Base-by-base conservation (phyloP, 1,140 invertebrate genomes). In the Megalopta genalis region DNA sequence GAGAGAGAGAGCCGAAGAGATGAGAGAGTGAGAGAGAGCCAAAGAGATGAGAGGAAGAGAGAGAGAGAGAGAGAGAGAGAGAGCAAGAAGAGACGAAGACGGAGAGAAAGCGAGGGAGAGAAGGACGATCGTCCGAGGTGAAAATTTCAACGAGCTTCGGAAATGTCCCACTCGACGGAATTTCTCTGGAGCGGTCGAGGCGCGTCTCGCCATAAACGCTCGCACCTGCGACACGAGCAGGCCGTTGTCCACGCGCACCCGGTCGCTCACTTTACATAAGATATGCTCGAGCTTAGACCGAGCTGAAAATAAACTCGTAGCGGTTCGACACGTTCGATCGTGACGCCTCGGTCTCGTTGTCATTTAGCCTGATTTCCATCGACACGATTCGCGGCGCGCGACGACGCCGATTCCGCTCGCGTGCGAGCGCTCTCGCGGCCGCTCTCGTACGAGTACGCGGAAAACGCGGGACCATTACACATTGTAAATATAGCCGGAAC, bases 221-320 rank as follows among this genome's bases (percentile, higher is more conserved):
- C 70, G 68, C 85, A 85, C 80, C 80, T 86, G 86, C 77, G 80
- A 42, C 59, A 32, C 62, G 49, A 84, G 76, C 80, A 76, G 81
- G 65, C 78, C 80, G 68, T 79, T 81, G 85, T 86, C 68, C 65
- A 78, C 86, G 80, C 82, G 80, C 80, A 84, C 77, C 79, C 82
- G 85, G 77, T 83, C 10, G 32, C 32, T 12, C 76, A 79, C 82
- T 86, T 86, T 87, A 86, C 82, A 86, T 86, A 86, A 86, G 85
- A 82, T 85, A 86, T 86, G 79, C 82, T 74, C 82, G 77, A 78
- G 76, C 83, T 82, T 86, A 87, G 82, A 71, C 64, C 60, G 66
- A 70, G 77, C 82, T 86, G 63, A 80, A 87, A 86, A 87, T 86
- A 87, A 82, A 86, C 85, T 86, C 64, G 77, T 81, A 71, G 68